A percentile compares a stretch with the other conserved stretches of the same genome.
Evolutionary conservation across 2,113 vertebrate species (phyloP).

Genomic region (Leucosticte australis): DNA sequence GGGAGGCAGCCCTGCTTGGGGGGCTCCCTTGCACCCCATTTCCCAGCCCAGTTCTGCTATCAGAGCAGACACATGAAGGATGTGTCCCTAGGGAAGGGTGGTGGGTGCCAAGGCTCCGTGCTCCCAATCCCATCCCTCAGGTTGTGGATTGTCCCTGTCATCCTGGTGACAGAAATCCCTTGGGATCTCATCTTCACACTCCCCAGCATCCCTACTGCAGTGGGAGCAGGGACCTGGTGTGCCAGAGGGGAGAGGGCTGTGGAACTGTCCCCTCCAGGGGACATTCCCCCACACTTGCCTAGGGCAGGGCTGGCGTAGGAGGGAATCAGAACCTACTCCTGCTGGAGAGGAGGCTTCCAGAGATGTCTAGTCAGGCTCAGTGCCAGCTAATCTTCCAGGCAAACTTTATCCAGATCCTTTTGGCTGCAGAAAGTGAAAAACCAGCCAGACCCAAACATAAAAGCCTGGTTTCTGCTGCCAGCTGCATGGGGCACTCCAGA

Average conservation of each 20-base stretch:
- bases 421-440: conserved; percentile 47
- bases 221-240: accelerated
- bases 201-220: neutral
- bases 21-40: neutral
- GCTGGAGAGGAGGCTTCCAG: neutral
- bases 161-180: neutral
- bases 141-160: neutral
- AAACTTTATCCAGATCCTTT: conserved; percentile 53
- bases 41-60: accelerated
- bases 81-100: neutral
- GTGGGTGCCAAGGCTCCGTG: accelerated
- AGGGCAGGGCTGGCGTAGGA: accelerated
- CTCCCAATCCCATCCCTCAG: accelerated
- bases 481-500: conserved; percentile 44
- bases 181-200: accelerated
- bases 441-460: conserved; percentile 24
- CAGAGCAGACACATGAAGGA: neutral
- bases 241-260: neutral
- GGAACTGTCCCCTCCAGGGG: neutral
- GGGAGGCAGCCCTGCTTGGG: neutral
- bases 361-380: conserved; percentile 6
- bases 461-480: conserved; percentile 41
- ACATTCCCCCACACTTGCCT: accelerated
- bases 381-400: conserved; percentile 54
- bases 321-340: neutral